Evolutionary conservation across 92 coral and sea anemone genomes (phyloP), one percentile per base, ranked within the genome.

Genomic region (Anthopleura xanthogrammica): DNA sequence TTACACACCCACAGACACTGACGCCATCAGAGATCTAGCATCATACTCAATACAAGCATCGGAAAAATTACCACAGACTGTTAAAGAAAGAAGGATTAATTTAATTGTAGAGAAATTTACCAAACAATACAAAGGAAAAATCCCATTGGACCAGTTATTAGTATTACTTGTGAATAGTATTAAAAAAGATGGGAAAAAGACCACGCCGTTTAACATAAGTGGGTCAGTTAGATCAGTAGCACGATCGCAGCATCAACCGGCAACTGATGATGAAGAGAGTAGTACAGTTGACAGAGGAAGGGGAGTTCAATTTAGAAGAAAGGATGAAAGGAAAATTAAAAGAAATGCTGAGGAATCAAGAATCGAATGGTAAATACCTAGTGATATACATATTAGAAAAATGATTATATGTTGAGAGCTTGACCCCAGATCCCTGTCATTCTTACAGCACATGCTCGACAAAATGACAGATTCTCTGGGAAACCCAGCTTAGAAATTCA

Each of bases 101-200:
- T 41, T 86, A 60, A 82, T 91, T 74, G 88, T 94, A 1, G 77
- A 85, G 13, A 77, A 91, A 13, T 94, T 94, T 79, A 58, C 82
- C 70, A 92, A 94, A 54, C 98, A 92, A 77, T 97, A 97, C 56
- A 88, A 87, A 64, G 95, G 78, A 52, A 97, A 97, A 66, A 92
- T 97, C 65, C 88, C 98, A 0, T 86, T 84, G 86, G 98, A 95
- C 52, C 95, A 97, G 71, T 87, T 97, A 46, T 91, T 92, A 75
- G 79, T 97, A 23, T 78, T 97, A 84, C 90, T 97, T 7, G 98
- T 91, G 4, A 97, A 97, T 57, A 90, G 85, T 42, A 90, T 94
- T 29, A 90, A 87, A 75, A 85, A 88, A 19, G 72, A 72, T 20
- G 57, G 90, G 36, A 89, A 91, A 80, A 80, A 74, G 55, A 66